Evolutionary conservation across 2,113 vertebrate species (phyloP).

Genomic region (Neolamprologus ventralis): DNA sequence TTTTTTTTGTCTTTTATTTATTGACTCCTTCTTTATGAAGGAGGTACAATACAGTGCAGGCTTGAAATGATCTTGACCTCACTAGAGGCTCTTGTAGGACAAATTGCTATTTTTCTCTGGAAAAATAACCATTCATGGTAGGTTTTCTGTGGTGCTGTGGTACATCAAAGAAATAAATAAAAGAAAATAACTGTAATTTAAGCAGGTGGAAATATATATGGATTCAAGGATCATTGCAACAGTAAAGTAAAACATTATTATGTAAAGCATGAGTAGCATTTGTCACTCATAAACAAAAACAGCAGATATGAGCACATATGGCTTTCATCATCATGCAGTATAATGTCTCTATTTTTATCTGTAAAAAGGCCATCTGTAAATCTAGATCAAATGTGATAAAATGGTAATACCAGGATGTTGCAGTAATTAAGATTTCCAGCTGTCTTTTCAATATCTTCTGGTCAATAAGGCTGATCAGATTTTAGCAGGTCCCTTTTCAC

Average conservation of each 20-base stretch:
- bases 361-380: neutral
- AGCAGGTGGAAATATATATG: neutral
- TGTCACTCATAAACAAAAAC: neutral
- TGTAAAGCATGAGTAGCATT: neutral
- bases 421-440: constrained; percentile 36
- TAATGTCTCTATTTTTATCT: neutral
- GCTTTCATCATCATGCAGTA: neutral
- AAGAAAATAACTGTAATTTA: neutral
- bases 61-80: constrained; percentile 61
- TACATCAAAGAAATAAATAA: neutral
- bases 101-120: constrained; percentile 12
- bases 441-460: constrained; percentile 21
- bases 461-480: constrained; percentile 54
- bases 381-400: constrained; percentile 20
- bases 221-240: neutral
- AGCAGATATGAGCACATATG: neutral
- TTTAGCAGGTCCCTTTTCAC: constrained; percentile 13
- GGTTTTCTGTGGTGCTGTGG: neutral
- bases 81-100: constrained; percentile 26
- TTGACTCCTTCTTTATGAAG: constrained; percentile 41
- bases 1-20: constrained; percentile 41
- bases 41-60: constrained; percentile 42
- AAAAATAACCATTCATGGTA: constrained; percentile 25
- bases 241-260: neutral
- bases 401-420: neutral